Percentiles rank a stretch among this genome's conserved stretches.
phyloP scores from a whole-genome alignment of 1,140 invertebrate species.

The Diachasmimorpha longicaudata region DNA sequence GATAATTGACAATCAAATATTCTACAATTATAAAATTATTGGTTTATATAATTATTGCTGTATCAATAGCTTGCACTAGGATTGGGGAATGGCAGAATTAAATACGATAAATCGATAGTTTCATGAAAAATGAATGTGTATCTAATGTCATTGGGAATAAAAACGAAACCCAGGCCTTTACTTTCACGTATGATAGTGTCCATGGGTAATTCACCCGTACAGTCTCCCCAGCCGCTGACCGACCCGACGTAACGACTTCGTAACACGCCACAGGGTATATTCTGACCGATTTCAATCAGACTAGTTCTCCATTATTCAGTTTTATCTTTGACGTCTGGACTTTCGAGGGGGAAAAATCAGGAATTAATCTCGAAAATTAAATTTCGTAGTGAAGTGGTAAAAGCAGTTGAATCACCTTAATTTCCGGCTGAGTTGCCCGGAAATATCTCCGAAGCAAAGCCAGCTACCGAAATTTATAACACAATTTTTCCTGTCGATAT shows the following conservation, averaged over 20 bases:
- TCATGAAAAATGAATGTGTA: background rate
- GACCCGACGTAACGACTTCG: slow-evolving; percentile 24
- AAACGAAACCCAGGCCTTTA: background rate
- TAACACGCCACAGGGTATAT: slow-evolving; percentile 21
- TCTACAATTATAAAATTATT: too few species aligned
- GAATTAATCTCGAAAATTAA: background rate
- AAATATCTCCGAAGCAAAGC: too few species aligned
- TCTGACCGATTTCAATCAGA: background rate
- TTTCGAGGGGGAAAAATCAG: background rate
- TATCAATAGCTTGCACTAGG: too few species aligned
- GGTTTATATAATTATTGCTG: too few species aligned
- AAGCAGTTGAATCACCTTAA: too few species aligned
- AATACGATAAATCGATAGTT: background rate
- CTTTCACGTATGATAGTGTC: slow-evolving; percentile 8
- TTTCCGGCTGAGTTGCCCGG: too few species aligned
- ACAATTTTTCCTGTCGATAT: too few species aligned
- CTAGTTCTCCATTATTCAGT: background rate
- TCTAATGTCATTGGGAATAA: background rate
- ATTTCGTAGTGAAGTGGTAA: too few species aligned
- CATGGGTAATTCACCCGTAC: slow-evolving; percentile 16
- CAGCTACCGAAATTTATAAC: too few species aligned
- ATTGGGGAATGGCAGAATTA: background rate
- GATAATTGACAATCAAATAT: too few species aligned
- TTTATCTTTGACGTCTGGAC: background rate
- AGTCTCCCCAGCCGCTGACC: background rate